These are phyloP conservation scores for Geodia barretti DNA, from an alignment of 37 sponge, comb jelly and placozoan genomes.

Conservation along the genomic window DNA sequence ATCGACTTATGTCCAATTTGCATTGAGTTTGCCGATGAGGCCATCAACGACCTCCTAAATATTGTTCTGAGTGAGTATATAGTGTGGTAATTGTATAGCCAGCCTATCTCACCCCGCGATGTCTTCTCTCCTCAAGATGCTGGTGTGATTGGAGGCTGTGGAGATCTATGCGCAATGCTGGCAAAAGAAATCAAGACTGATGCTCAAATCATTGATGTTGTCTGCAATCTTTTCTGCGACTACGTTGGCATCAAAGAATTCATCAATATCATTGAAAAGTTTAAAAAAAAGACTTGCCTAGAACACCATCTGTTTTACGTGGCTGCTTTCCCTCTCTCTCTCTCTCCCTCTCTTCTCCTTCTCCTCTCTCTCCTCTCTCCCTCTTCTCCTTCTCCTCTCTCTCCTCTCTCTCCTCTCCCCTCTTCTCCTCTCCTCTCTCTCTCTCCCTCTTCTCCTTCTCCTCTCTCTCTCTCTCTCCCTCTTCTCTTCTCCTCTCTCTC, in stretches of 20 bases:
- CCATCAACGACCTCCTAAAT: conserved; percentile 75
- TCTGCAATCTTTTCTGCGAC: conserved; percentile 76
- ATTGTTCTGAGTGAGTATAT: conserved; percentile 71
- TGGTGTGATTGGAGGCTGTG: conserved; percentile 81
- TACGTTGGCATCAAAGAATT: conserved; percentile 81
- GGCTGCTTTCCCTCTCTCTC: background rate
- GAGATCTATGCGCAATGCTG: conserved; percentile 63
- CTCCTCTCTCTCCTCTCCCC: no score
- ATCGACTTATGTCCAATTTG: conserved; percentile 46
- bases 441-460: no score
- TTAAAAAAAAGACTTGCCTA: conserved; percentile 17
- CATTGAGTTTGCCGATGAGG: conserved; percentile 58
- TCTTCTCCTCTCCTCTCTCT: no score
- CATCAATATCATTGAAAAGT: conserved; percentile 79
- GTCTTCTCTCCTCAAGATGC: conserved; percentile 45
- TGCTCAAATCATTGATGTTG: conserved; percentile 51
- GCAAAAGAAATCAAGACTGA: conserved; percentile 54
- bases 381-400: no score
- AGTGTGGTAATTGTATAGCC: background rate
- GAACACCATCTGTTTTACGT: background rate
- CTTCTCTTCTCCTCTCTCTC: no score
- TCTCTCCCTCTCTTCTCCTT: no score
- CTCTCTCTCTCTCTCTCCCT: no score
- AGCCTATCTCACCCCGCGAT: background rate
- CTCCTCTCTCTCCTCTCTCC: no score